These are phyloP conservation scores for Spizella passerina DNA, from an alignment of 2,797 vertebrate species.

Conservation along the genomic window DNA sequence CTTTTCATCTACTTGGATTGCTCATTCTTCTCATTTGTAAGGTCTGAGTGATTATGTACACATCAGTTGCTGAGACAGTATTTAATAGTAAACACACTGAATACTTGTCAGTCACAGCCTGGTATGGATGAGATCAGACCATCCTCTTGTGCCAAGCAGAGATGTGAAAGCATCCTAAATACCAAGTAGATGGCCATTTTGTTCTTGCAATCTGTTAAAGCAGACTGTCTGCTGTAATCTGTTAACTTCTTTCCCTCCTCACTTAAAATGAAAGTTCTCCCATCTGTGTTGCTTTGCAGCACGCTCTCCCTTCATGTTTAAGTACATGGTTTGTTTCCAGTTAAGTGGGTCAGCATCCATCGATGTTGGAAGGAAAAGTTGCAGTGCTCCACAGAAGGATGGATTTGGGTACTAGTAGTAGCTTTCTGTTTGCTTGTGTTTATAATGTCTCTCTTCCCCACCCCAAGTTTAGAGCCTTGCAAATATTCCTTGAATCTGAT, in stretches of 20 bases:
- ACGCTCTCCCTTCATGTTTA: background rate
- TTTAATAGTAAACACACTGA: constrained; percentile 49
- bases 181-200: constrained; percentile 60
- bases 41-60: constrained; percentile 22
- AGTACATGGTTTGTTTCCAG: background rate
- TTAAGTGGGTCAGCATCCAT: background rate
- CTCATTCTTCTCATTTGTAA: constrained; percentile 2
- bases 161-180: constrained; percentile 41
- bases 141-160: constrained; percentile 42
- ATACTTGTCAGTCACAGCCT: constrained; percentile 65
- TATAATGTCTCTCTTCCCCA: background rate
- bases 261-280: background rate
- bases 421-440: background rate
- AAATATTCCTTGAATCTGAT: background rate
- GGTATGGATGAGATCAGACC: constrained; percentile 62
- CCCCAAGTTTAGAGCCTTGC: background rate
- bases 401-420: background rate
- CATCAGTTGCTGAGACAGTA: constrained; percentile 23
- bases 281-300: constrained; percentile 34
- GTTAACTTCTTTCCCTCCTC: background rate
- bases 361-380: background rate
- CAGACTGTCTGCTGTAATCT: constrained; percentile 56
- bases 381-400: background rate
- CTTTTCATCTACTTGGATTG: background rate
- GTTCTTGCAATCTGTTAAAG: constrained; percentile 59